Evolutionary conservation across 2,113 vertebrate genomes (phyloP).

Genomic region (Lates calcarifer): DNA sequence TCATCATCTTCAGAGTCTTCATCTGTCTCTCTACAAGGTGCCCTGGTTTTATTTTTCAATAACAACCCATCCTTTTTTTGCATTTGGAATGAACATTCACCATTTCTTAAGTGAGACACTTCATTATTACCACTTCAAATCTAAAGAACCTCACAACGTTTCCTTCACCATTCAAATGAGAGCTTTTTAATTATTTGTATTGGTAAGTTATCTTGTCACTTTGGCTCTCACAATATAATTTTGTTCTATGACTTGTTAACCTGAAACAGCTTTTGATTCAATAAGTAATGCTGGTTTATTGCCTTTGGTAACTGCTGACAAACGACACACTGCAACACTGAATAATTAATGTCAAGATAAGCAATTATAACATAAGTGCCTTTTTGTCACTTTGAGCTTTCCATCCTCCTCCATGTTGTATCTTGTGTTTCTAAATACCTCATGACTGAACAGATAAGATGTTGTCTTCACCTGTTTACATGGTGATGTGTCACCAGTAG

Average conservation of each 20-base stretch:
- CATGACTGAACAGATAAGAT: no score
- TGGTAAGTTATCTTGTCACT: no score
- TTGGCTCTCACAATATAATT: not conserved
- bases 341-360: not conserved
- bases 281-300: not conserved
- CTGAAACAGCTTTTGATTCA: not conserved
- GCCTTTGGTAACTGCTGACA: not conserved
- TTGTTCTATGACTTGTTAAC: not conserved
- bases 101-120: not conserved
- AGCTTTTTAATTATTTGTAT: not conserved
- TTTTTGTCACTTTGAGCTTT: not conserved
- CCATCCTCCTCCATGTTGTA: not conserved
- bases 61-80: not conserved
- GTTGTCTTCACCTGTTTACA: not conserved
- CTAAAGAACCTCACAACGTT: not conserved
- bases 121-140: not conserved
- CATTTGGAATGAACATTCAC: not conserved
- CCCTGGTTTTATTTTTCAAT: not conserved
- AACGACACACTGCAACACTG: not conserved
- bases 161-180: not conserved
- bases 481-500: no score
- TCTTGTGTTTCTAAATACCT: no score
- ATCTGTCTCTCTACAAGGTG: not conserved
- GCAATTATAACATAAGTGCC: not conserved
- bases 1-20: conserved; percentile 3